Base-by-base conservation (phyloP, 2,113 vertebrate species). In the Nyctibius bracteatus region DNA sequence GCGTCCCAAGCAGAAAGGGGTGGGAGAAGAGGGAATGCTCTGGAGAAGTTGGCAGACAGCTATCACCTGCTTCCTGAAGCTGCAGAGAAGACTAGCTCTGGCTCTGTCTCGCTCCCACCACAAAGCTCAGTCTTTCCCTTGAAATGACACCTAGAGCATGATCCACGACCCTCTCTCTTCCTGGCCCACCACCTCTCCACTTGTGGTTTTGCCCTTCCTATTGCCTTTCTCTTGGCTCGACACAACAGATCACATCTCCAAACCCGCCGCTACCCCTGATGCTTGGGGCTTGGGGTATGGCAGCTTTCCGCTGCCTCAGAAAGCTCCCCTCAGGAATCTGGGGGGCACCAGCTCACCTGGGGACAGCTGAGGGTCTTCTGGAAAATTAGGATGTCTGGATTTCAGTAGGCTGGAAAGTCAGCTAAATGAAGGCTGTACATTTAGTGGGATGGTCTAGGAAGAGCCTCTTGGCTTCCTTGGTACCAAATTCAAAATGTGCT, bases 21-120 rank as follows among this genome's bases (percentile, higher is more conserved):
- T 0, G 2, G 31, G 13, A 87, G 9, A n/a, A 74, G 8, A 2
- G 2, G 12, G 15, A 17, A 61, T 41, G 70, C 24, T 72, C 31
- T 37, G 62, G 57, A 66, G 33, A 65, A 80, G 39, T 28, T 49
- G 51, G 21, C 51, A 84, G 62, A 65, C 18, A 80, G 28, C 39
- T 63, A 21, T 46, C 3, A 1, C 25, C 30, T 58, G 30, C 28
- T 49, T 44, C 43, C 49, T 1, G 0, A 58, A 47, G 33, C 2
- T 52, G 17, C 52, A 72, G 63, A 71, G 47, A 21, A 52, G 30
- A 19, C 15, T 35, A 57, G 19, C 10, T 71, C 41, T 65, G 58
- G 17, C 10, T 22, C 14, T 57, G 22, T 43, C 46, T 62, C 0
- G 0, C 4, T 31, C 58, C 18, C 5, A 14, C 37, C 4, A 6